Conservation (phyloP, 2,797 vertebrate genomes). For the Limosa lapponica region DNA sequence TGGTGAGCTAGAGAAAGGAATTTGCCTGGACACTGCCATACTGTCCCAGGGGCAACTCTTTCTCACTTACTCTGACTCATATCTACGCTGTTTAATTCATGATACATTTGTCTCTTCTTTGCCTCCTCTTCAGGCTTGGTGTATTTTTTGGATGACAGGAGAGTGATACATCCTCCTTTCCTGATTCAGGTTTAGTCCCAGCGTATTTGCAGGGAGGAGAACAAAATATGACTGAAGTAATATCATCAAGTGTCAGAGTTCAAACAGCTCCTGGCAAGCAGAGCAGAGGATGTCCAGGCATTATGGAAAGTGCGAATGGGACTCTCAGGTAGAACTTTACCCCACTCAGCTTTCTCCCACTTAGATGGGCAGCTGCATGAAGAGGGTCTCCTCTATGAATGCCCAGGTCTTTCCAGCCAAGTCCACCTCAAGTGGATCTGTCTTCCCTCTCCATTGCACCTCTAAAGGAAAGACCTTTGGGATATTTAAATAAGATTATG, state of each 20-base stretch:
- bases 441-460: conserved; percentile 22
- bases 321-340: conserved; percentile 44
- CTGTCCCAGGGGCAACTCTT: background rate
- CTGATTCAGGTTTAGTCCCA: background rate
- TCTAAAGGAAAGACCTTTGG: background rate
- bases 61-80: conserved; percentile 15
- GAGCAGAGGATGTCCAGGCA: conserved; percentile 1
- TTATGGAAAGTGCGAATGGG: background rate
- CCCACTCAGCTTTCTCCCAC: background rate
- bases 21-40: background rate
- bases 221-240: background rate
- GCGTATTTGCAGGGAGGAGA: background rate
- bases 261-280: background rate
- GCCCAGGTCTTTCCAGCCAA: background rate
- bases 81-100: conserved; percentile 2
- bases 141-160: background rate
- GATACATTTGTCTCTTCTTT: background rate
- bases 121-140: conserved; percentile 16
- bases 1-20: background rate
- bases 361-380: background rate
- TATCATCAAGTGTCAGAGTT: background rate
- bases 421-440: background rate
- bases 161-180: background rate
- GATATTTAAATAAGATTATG: background rate
- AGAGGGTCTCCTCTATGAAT: background rate